A percentile compares a stretch with the other conserved stretches of the same genome.
phyloP scores from a whole-genome alignment of 2,113 vertebrate species.

The Crotalus helleri region DNA sequence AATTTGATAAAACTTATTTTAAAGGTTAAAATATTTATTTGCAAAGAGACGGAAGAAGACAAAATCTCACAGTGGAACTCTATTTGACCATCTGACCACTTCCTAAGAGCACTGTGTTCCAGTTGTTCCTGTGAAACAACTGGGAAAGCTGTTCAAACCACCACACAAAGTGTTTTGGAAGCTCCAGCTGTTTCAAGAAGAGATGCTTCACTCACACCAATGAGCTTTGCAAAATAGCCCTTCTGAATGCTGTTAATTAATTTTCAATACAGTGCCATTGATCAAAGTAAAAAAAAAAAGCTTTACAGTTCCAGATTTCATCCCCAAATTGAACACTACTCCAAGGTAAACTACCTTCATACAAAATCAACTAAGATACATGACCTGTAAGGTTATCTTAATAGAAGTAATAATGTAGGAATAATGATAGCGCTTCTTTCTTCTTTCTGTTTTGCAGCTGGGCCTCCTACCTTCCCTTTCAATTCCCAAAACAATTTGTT shows the following conservation, averaged over 20 bases:
- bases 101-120: too few species aligned
- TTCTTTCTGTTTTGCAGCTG: background rate
- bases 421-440: background rate
- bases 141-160: background rate
- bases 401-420: background rate
- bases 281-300: accelerated
- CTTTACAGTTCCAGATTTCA: accelerated
- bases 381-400: background rate
- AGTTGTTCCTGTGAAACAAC: background rate
- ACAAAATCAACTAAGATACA: background rate
- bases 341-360: background rate
- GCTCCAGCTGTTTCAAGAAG: background rate
- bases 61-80: background rate
- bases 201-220: background rate
- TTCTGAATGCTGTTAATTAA: background rate
- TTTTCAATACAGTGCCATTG: accelerated
- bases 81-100: background rate
- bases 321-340: background rate
- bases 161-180: background rate
- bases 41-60: background rate
- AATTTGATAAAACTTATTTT: background rate
- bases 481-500: background rate
- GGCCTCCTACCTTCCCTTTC: background rate
- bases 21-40: background rate
- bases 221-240: background rate